Percentiles rank a stretch among this genome's conserved stretches.
These are phyloP conservation scores for Drosophila mulleri DNA, from an alignment of 2,888 invertebrate genomes.

Conservation along the genomic window DNA sequence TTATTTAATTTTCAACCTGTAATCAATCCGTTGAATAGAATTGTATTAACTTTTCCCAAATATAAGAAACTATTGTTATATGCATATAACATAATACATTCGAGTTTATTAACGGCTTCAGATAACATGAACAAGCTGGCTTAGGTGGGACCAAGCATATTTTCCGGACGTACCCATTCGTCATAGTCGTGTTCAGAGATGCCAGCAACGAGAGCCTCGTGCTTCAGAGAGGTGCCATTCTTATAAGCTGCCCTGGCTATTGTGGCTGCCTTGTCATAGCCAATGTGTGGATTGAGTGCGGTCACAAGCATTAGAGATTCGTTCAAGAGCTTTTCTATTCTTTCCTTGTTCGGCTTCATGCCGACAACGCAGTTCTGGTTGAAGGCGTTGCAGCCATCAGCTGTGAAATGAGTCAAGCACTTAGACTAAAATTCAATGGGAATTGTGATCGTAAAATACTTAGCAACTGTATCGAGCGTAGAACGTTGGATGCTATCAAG, in stretches of 20 bases:
- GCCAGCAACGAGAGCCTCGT: constrained; percentile 93
- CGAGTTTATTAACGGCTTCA: constrained; percentile 3
- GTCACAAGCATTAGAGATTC: constrained; percentile 99
- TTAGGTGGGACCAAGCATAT: constrained; percentile 94
- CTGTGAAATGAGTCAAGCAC: constrained; percentile 78
- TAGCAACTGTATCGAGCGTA: constrained; percentile 93
- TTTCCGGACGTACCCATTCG: constrained; percentile 94
- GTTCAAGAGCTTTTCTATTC: constrained; percentile 92
- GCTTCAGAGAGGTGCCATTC: constrained; percentile 93
- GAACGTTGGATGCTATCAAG: constrained; percentile 95
- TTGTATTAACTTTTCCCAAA: background rate
- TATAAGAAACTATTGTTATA: background rate
- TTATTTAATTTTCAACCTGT: background rate
- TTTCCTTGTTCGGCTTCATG: constrained; percentile 90
- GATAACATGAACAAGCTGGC: background rate
- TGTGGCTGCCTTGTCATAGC: constrained; percentile 96
- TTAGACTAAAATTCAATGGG: background rate
- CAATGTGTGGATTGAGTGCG: constrained; percentile 97
- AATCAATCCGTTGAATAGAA: background rate
- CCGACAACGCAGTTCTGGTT: constrained; percentile 94
- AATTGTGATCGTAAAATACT: constrained; percentile 84
- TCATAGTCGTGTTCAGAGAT: constrained; percentile 93
- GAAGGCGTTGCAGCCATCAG: constrained; percentile 92
- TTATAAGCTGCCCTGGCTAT: constrained; percentile 98
- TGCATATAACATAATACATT: background rate